Evolutionary conservation across 2,797 vertebrate species (phyloP), one percentile per base, ranked within the genome.

Genomic region (Monodelphis domestica): DNA sequence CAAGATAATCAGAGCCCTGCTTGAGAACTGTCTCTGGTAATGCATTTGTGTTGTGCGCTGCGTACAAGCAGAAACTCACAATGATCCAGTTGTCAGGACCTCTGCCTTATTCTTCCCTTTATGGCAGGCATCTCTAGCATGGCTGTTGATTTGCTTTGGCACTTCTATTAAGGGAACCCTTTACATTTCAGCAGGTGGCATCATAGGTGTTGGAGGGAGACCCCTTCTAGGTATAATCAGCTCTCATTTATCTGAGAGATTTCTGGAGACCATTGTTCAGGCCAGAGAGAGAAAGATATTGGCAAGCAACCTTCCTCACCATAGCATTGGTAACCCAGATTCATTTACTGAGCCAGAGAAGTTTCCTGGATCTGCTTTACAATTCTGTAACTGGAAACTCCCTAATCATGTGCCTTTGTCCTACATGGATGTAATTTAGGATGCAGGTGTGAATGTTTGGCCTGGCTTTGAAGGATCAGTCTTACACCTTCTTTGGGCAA

Each of bases 311-410:
- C 5, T 94, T 95, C 91, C 91, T 90, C 54, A 3, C 63, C 15
- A 38, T 33, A 1, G 53, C 51, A 33, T 78, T 88, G 70, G 91
- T 93, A 91, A 88, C 91, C 88, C 89, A 93, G n/a, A 63, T 93
- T 90, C 33, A 21, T 84, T 95, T 88, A 45, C 54, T 1, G 54
- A 91, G 95, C 94, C 96, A 93, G 91, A 70, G 70, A 57, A 4
- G 0, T 92, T 97, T 97, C 96, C 94, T 93, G 94, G 87, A 78
- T 87, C 93, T 89, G 57, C n/a, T 91, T 24, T 94, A 24, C 93
- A 96, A 97, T 96, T 96, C 95, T 92, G 6, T 97, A 96, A 95
- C 95, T 95, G 95, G 92, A 97, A 97, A 97, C 92, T 95, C 63
- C 90, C 94, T 96, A 91, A 95, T 94, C 33, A 15, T 87, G 95